A percentile compares a stretch with the other conserved stretches of the same genome.
phyloP scores from a whole-genome alignment of 2,113 vertebrate species.

The Pleuronectes platessa region DNA sequence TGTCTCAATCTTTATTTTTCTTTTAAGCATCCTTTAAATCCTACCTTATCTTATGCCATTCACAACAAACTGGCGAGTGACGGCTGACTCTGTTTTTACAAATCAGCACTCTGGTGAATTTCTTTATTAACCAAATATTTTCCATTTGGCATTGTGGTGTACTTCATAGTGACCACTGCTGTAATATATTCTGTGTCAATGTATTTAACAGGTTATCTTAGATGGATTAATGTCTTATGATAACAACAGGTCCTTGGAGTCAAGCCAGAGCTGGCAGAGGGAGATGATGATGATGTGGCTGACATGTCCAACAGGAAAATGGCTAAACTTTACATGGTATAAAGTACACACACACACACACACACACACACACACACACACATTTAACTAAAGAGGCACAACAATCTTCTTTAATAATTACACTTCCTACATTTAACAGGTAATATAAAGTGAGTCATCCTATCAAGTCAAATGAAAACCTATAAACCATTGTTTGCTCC shows the following conservation, averaged over 20 bases:
- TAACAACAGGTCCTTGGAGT: slow-evolving; percentile 85
- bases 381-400: too few species aligned
- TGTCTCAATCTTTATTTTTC: too few species aligned
- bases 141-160: too few species aligned
- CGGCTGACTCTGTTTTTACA: background rate
- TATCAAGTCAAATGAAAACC: too few species aligned
- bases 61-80: background rate
- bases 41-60: too few species aligned
- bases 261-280: slow-evolving; percentile 82
- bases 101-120: background rate
- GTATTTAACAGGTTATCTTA: background rate
- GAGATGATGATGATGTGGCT: slow-evolving; percentile 81
- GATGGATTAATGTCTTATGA: background rate
- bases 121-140: too few species aligned
- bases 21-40: too few species aligned
- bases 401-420: too few species aligned
- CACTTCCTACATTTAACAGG: too few species aligned
- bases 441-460: too few species aligned
- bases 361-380: too few species aligned
- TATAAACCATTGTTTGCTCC: background rate
- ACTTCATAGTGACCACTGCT: too few species aligned
- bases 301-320: slow-evolving; percentile 90
- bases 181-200: background rate
- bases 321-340: slow-evolving; percentile 87
- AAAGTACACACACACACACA: background rate